Percentiles rank a stretch among this genome's conserved stretches.
Evolutionary conservation across 2,797 vertebrate genomes (phyloP).

Genomic region (Pangasius mekongensis): DNA sequence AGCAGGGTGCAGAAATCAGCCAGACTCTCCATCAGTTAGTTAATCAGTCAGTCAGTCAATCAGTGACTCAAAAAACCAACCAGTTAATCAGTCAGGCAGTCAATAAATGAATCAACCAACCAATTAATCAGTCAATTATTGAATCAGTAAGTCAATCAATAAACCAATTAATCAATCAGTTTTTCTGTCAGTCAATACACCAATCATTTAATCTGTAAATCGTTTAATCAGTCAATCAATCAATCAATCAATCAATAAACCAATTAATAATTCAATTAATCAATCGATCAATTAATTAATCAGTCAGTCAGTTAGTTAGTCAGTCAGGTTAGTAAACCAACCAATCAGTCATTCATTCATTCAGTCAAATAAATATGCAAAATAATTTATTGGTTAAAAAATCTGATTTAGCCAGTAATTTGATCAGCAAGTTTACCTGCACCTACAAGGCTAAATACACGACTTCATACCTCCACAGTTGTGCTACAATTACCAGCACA

Average conservation of each 20-base stretch:
- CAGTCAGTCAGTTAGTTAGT: neutral
- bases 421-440: neutral
- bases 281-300: neutral
- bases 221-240: neutral
- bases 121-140: neutral
- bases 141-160: neutral
- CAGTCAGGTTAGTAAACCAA: neutral
- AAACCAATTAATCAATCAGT: neutral
- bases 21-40: neutral
- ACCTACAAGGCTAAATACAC: neutral
- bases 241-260: neutral
- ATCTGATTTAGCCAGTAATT: neutral
- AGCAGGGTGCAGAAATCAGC: neutral
- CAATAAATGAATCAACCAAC: neutral
- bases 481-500: neutral
- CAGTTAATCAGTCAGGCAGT: neutral
- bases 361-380: neutral
- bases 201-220: neutral
- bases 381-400: neutral
- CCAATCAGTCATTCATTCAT: neutral
- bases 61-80: neutral
- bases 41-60: neutral
- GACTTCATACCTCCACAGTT: neutral
- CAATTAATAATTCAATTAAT: neutral
- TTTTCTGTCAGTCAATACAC: too few relatives aligned